A percentile compares a stretch with the other conserved stretches of the same genome.
These are phyloP conservation scores for Diacarnus erythraeanus DNA, from an alignment of 37 sponge, comb jelly and placozoan species.

Conservation along the genomic window DNA sequence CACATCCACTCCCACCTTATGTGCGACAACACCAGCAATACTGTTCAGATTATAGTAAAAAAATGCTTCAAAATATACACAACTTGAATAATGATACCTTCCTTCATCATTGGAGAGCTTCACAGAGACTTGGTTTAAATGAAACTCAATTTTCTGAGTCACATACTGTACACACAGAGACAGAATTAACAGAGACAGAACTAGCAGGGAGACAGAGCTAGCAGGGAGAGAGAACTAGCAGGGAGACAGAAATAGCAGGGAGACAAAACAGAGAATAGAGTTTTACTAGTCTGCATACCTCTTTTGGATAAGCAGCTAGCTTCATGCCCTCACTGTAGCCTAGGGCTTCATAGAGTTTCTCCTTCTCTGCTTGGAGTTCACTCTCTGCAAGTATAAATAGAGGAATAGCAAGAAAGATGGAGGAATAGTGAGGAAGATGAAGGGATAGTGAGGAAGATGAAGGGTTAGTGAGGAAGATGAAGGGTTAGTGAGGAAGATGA, in stretches of 20 bases:
- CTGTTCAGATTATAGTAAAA: background rate
- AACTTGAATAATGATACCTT: background rate
- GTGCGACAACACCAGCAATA: constrained; percentile 2
- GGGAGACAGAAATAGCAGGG: too few species aligned
- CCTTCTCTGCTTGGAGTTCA: constrained; percentile 58
- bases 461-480: too few species aligned
- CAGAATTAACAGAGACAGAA: background rate
- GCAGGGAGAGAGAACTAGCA: too few species aligned
- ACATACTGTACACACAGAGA: constrained; percentile 54
- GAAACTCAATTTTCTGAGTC: constrained; percentile 42
- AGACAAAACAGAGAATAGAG: background rate
- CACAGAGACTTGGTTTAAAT: constrained; percentile 40
- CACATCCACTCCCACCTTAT: background rate
- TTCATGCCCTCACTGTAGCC: constrained; percentile 57
- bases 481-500: too few species aligned
- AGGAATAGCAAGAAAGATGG: too few species aligned
- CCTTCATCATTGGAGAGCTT: constrained; percentile 32
- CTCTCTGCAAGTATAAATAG: constrained; percentile 35
- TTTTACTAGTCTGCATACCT: constrained; percentile 31
- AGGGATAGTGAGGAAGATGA: too few species aligned
- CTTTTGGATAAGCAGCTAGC: constrained; percentile 37
- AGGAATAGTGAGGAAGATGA: too few species aligned
- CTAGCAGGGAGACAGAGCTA: too few species aligned
- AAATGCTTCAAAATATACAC: background rate
- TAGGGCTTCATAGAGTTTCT: constrained; percentile 71